A percentile compares a stretch with the other conserved stretches of the same genome.
Conservation (phyloP, 2,797 vertebrate species). For the Oryzias sinensis region DNA sequence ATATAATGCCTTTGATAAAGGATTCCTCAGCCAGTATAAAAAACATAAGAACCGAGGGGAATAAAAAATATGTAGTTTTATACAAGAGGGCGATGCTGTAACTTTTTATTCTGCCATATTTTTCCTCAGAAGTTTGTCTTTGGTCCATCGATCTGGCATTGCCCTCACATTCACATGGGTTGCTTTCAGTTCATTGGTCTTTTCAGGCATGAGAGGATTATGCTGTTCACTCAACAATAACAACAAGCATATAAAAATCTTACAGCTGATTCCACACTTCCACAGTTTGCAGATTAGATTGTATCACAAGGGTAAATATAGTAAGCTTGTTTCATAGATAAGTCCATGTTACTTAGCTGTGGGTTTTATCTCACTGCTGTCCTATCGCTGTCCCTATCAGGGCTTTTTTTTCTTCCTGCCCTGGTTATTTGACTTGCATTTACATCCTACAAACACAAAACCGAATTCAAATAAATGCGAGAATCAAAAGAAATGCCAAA, state of each 20-base stretch:
- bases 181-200: constrained; percentile 29
- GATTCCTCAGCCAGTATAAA: constrained; percentile 28
- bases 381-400: constrained; percentile 10
- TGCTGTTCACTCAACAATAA: constrained; percentile 29
- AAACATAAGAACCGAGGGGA: constrained; percentile 24
- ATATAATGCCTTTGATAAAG: constrained; percentile 47
- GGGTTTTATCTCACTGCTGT: constrained; percentile 18
- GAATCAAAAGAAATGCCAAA: not conserved
- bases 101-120: constrained; percentile 56
- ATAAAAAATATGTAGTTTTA: constrained; percentile 18
- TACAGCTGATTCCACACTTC: constrained; percentile 16
- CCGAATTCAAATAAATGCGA: constrained; percentile 20
- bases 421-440: constrained; percentile 9
- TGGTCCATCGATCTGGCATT: constrained; percentile 9
- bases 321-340: constrained; percentile 8
- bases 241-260: constrained; percentile 25
- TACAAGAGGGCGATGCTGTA: constrained; percentile 25
- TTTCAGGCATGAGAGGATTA: constrained; percentile 25
- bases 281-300: constrained; percentile 24
- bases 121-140: constrained; percentile 23
- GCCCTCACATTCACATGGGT: constrained; percentile 25
- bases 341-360: not conserved
- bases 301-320: constrained; percentile 27
- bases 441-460: constrained; percentile 9
- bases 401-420: constrained; percentile 6